Base-by-base conservation (phyloP, 2,797 vertebrate species). In the Tolypeutes matacus region DNA sequence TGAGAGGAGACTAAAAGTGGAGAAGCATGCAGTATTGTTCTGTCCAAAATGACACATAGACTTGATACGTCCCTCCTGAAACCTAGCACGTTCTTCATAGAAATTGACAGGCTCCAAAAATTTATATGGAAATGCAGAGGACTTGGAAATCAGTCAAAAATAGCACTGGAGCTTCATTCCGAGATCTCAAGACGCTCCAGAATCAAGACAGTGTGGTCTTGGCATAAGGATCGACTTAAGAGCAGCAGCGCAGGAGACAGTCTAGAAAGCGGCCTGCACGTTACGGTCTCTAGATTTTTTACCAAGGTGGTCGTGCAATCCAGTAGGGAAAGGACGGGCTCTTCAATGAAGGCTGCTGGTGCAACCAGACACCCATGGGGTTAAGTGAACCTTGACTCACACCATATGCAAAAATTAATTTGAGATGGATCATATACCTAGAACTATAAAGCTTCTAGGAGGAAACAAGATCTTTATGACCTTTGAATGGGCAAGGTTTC, bases 371-470 rank as follows among this genome's bases (percentile, higher is more conserved):
- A 36, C 62, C n/a, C 15, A 0, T 2, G 3, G 23, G 36, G 64
- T 15, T 21, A 2, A 2, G 0, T 0, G n/a, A 69, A 18, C 51
- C 31, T 17, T 5, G 49, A 5, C 21, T 36, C 15, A 9, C 15
- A 9, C 73, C 31, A 18, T 13, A 5, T 11, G 7, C 36, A 4
- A 0, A 1, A 0, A 0, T 23, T 7, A 2, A 1, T 15, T 6
- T 1, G 21, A 85, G 27, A 6, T 7, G 25, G 31, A 4, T 29
- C 18, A 2, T 0, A 25, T 46, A 7, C 49, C 60, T 20, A 60
- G 34, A 31, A 15, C 14, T 20, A 53, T 1, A 21, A 34, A 39
- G 18, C 51, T 49, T 58, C 31, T 46, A 1, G 12, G 21, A 34
- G 36, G 56, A 64, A 34, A 51, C 39, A 7, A 25, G 49, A 56